These are phyloP conservation scores for Nymphalis polychloros DNA, from an alignment of 2,888 invertebrate genomes.

Conservation along the genomic window DNA sequence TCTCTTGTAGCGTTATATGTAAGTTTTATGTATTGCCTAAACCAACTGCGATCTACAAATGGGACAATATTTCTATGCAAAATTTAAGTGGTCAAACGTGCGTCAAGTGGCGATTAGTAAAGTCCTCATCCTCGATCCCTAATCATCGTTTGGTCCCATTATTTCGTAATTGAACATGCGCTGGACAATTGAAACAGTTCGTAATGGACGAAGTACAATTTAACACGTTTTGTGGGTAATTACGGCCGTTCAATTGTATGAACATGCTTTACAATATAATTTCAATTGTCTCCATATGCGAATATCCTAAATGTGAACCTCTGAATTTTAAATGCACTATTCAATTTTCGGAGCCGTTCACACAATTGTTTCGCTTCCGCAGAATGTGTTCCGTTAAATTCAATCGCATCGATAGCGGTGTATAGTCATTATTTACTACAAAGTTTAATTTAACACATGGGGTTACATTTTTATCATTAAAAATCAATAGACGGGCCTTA, in stretches of 20 bases:
- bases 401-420: constrained; percentile 11
- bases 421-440: constrained; percentile 15
- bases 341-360: constrained; percentile 40
- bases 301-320: constrained; percentile 44
- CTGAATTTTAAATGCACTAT: constrained; percentile 44
- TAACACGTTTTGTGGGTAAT: constrained; percentile 71
- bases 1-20: constrained; percentile 49
- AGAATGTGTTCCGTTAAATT: constrained; percentile 30
- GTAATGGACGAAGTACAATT: constrained; percentile 58
- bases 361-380: constrained; percentile 35
- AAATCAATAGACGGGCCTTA: constrained; percentile 41
- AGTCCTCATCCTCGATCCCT: constrained; percentile 63
- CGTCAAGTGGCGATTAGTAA: constrained; percentile 64
- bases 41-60: background rate
- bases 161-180: constrained; percentile 65
- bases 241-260: constrained; percentile 60
- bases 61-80: constrained; percentile 21
- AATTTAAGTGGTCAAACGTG: constrained; percentile 55
- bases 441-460: constrained; percentile 17
- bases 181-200: constrained; percentile 64
- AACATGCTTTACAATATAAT: constrained; percentile 52
- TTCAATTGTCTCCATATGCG: constrained; percentile 49
- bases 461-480: constrained; percentile 36
- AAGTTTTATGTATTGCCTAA: constrained; percentile 45
- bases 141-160: constrained; percentile 62